Evolutionary conservation across 2,888 invertebrate genomes (phyloP).

Genomic region (Epinotia nisella): DNA sequence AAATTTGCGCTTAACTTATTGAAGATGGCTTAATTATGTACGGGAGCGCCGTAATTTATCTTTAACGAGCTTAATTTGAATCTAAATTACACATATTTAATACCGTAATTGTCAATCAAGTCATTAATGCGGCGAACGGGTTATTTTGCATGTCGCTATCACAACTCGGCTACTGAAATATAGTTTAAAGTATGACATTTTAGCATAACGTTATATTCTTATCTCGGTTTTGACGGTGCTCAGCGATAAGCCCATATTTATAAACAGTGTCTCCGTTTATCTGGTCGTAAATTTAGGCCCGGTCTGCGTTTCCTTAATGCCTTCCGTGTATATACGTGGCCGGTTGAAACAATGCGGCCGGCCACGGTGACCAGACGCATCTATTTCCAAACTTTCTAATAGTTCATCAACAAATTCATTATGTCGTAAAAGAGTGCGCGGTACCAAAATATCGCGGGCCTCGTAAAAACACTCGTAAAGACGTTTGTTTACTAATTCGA

Average conservation of each 20-base stretch:
- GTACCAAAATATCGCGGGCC: conserved; percentile 83
- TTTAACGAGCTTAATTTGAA: conserved; percentile 45
- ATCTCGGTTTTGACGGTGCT: neutral
- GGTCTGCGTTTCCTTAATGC: conserved; percentile 18
- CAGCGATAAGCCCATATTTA: conserved; percentile 10
- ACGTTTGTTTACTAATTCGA: conserved; percentile 85
- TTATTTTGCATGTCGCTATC: conserved; percentile 31
- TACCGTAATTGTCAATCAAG: conserved; percentile 42
- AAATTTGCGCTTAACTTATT: conserved; percentile 75
- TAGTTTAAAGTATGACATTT: neutral
- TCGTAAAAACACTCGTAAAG: conserved; percentile 84
- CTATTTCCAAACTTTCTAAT: conserved; percentile 84
- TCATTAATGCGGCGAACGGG: conserved; percentile 38
- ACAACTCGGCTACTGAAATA: conserved; percentile 25
- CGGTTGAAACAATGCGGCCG: conserved; percentile 33
- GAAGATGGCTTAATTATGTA: conserved; percentile 69
- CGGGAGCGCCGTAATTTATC: conserved; percentile 49
- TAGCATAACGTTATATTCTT: conserved; percentile 5
- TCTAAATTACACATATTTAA: conserved; percentile 44
- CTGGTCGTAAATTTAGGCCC: conserved; percentile 5
- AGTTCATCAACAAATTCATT: conserved; percentile 85
- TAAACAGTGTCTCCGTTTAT: conserved; percentile 15
- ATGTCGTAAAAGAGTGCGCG: conserved; percentile 83
- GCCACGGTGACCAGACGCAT: conserved; percentile 73
- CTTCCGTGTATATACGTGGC: neutral